Evolutionary conservation across 2,888 invertebrate species (phyloP), one percentile per base, ranked within the genome.

Genomic region (Drosophila ustulata): DNA sequence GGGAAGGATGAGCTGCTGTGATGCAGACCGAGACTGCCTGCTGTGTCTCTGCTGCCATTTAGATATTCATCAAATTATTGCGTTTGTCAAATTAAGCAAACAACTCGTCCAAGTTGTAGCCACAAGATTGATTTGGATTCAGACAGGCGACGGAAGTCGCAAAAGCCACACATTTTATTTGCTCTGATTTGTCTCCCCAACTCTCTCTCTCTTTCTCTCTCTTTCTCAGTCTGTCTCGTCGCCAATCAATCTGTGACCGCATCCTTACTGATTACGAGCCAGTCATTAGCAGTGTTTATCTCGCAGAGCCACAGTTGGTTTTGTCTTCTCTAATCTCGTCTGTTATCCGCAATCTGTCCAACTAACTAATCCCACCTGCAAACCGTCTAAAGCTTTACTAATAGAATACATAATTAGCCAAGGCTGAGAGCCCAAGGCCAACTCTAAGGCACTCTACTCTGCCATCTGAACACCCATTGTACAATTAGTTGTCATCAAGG

Each of bases 51-150:
- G 74, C 80, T 75, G 81, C 67, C 87, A 73, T 81, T 84, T 89
- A 84, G 83, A 85, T 85, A 75, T 85, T 85, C 80, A 85, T 88
- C 89, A 85, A 89, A 89, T 85, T 85, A 89, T 85, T 74, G 67
- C 88, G 86, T 89, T 85, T 89, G 89, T 89, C 85, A 85, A 89
- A 85, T 89, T 89, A 89, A 80, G 86, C 78, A 89, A 89, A 88
- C 89, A 88, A 78, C 72, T 58, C 47, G 66, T 53, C 55, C 34
- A 32, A 46, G 62, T 41, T 53, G 46, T 37, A 61, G 62, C 58
- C 66, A 59, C 52, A 64, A 89, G 82, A 87, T 89, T 87, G 87
- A 87, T 87, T 83, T 78, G 67, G 71, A 84, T 69, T 58, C 71
- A 63, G 58, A 50, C 50, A 53, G 55, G 46, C 69, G 58, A 53